These are phyloP conservation scores for Leuciscus idus DNA, from an alignment of 2,113 vertebrate genomes.

Conservation along the genomic window DNA sequence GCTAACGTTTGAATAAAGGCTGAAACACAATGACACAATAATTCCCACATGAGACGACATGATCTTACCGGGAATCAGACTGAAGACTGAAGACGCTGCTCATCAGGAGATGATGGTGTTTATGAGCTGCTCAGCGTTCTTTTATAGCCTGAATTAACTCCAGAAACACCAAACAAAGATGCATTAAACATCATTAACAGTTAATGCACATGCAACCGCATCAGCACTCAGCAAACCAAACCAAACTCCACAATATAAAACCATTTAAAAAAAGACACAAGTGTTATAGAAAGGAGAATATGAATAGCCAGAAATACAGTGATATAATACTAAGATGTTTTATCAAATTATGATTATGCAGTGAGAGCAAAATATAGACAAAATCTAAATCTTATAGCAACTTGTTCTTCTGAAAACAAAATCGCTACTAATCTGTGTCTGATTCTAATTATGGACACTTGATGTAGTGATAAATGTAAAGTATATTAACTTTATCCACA, in stretches of 20 bases:
- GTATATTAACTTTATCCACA: background rate
- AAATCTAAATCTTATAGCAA: too few species aligned
- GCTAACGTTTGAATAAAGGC: too few species aligned
- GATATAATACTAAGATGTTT: too few species aligned
- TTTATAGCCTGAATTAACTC: background rate
- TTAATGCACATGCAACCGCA: background rate
- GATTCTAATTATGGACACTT: background rate
- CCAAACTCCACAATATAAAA: background rate
- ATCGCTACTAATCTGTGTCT: too few species aligned
- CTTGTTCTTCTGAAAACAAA: too few species aligned
- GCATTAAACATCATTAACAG: background rate
- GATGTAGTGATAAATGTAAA: background rate
- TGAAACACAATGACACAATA: too few species aligned
- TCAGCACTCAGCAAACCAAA: too few species aligned
- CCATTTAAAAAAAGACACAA: background rate
- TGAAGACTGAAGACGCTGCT: background rate
- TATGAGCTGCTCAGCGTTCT: background rate
- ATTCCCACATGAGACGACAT: too few species aligned
- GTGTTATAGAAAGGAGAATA: too few species aligned
- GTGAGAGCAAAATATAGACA: too few species aligned
- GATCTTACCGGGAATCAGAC: background rate
- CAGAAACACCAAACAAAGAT: background rate
- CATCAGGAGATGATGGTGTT: background rate
- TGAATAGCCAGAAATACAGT: too few species aligned
- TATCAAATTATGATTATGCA: too few species aligned